These are phyloP conservation scores for Sciurus vulgaris DNA, from an alignment of 2,797 vertebrate species.

Conservation along the genomic window DNA sequence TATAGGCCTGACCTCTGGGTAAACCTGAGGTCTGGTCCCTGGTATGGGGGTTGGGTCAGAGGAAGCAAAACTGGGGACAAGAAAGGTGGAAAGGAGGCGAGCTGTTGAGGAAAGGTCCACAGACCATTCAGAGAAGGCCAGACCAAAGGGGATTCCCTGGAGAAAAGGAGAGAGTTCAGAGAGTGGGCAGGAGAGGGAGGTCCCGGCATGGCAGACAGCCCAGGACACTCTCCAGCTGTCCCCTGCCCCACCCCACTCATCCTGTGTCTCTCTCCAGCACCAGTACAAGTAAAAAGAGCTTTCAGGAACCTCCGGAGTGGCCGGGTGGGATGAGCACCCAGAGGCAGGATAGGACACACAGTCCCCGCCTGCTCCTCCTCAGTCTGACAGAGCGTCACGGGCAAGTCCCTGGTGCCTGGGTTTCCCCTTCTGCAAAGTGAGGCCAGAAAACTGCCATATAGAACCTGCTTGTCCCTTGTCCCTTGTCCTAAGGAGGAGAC, in stretches of 20 bases:
- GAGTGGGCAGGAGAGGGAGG: not conserved
- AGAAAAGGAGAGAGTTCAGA: not conserved
- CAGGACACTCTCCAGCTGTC: accelerated
- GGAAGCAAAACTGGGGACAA: not conserved
- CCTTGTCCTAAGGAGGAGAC: not conserved
- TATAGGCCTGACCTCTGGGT: not conserved
- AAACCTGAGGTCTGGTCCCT: not conserved
- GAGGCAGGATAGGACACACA: not conserved
- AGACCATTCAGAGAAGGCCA: not conserved
- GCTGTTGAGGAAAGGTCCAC: not conserved
- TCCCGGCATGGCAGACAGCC: not conserved
- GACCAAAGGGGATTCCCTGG: not conserved
- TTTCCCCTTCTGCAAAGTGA: not conserved
- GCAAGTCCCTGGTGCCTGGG: too few species aligned
- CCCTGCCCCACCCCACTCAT: not conserved
- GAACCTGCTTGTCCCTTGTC: not conserved
- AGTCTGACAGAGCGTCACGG: too few species aligned
- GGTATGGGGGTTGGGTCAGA: not conserved
- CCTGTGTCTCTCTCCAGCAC: not conserved
- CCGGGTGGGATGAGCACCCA: not conserved
- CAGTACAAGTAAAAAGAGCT: not conserved
- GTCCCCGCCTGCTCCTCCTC: too few species aligned
- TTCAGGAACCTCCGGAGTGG: not conserved
- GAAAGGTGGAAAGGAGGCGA: not conserved
- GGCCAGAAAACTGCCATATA: not conserved